phyloP scores from a whole-genome alignment of 2,888 invertebrate genomes.

The Volucella inflata region DNA sequence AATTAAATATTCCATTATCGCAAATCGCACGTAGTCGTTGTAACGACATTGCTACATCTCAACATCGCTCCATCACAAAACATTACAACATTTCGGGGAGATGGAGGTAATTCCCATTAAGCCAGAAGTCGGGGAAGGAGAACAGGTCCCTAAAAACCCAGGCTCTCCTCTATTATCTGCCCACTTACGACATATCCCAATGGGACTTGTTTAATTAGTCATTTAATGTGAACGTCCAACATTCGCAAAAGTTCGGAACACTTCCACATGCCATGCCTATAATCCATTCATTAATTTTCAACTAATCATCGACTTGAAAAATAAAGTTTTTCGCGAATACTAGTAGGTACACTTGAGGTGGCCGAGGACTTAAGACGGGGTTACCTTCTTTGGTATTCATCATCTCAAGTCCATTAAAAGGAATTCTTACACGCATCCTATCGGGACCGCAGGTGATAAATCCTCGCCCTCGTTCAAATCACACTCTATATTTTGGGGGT shows the following conservation, averaged over 20 bases:
- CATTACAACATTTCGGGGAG: not conserved
- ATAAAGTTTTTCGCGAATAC: slow-evolving; percentile 61
- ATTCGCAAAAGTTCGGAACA: too few relatives aligned
- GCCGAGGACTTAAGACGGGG: not conserved
- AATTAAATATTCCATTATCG: slow-evolving; percentile 75
- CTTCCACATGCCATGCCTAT: slow-evolving; percentile 67
- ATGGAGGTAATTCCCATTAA: slow-evolving; percentile 32
- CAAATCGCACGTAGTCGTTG: slow-evolving; percentile 67
- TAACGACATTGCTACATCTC: not conserved
- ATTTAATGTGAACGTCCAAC: slow-evolving; percentile 49
- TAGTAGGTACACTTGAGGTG: slow-evolving; percentile 9
- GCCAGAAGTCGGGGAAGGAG: not conserved
- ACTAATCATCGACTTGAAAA: slow-evolving; percentile 71
- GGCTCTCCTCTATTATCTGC: slow-evolving; percentile 43
- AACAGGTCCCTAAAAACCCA: not conserved
- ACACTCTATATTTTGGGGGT: slow-evolving; percentile 24
- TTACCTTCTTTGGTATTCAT: slow-evolving; percentile 25
- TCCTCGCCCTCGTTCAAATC: slow-evolving; percentile 57
- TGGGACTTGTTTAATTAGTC: slow-evolving; percentile 70
- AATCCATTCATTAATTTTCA: slow-evolving; percentile 74
- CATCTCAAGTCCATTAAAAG: slow-evolving; percentile 47
- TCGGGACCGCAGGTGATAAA: slow-evolving; percentile 68
- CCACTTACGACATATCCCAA: slow-evolving; percentile 54
- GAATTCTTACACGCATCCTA: slow-evolving; percentile 61
- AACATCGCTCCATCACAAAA: slow-evolving; percentile 5